phyloP scores from a whole-genome alignment of 1,140 invertebrate species.

The Orussus abietinus region DNA sequence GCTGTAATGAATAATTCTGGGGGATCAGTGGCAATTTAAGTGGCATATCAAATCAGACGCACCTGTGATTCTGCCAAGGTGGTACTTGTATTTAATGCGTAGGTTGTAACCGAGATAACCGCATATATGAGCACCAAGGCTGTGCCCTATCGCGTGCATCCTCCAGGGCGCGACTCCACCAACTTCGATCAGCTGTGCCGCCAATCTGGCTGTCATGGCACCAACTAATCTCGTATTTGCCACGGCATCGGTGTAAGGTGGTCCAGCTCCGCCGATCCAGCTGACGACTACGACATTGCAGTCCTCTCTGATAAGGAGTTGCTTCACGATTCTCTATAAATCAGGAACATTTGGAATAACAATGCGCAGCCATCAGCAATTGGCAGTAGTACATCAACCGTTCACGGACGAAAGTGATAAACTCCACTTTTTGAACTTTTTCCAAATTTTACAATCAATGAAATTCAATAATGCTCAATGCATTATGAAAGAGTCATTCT shows the following conservation, averaged over 20 bases:
- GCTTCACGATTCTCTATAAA: constrained; percentile 57
- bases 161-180: constrained; percentile 29
- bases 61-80: constrained; percentile 58
- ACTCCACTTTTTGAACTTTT: no score
- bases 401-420: no score
- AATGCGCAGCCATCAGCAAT: no score
- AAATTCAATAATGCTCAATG: no score
- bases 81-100: constrained; percentile 36
- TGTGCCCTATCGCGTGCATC: constrained; percentile 86
- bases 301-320: constrained; percentile 63
- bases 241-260: constrained; percentile 86
- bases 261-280: constrained; percentile 79
- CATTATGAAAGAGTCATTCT: no score
- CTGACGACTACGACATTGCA: constrained; percentile 77
- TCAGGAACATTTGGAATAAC: no score
- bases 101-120: constrained; percentile 78
- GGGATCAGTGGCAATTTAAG: no score
- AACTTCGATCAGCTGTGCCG: constrained; percentile 50
- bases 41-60: no score
- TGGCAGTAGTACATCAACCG: no score
- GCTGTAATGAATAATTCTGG: no score
- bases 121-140: constrained; percentile 79
- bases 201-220: constrained; percentile 73
- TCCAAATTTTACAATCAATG: no score
- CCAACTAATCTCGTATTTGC: constrained; percentile 86